Conservation (phyloP, 1,140 invertebrate species). For the Orchestia grillus region DNA sequence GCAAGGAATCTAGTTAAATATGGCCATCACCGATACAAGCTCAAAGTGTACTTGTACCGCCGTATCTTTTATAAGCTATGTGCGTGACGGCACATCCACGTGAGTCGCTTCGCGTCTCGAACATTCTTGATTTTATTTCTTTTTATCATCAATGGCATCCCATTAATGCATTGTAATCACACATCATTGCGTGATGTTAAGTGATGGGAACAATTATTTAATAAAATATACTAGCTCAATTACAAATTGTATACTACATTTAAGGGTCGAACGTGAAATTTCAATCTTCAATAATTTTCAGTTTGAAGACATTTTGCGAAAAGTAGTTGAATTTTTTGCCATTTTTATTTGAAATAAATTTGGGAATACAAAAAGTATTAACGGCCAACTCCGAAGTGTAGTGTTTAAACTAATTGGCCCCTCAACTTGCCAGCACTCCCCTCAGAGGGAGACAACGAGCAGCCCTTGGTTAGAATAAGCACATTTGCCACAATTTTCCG, state of each 20-base stretch:
- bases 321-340: background rate
- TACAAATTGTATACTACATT: background rate
- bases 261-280: too few relatives aligned
- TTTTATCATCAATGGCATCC: background rate
- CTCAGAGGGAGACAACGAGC: background rate
- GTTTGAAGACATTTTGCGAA: background rate
- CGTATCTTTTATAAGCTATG: background rate
- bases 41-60: background rate
- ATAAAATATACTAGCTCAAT: background rate
- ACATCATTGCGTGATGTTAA: background rate
- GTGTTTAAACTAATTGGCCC: background rate
- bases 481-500: background rate
- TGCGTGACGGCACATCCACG: background rate
- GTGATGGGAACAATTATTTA: background rate
- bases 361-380: background rate
- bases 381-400: background rate
- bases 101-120: background rate
- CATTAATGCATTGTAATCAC: background rate
- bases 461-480: background rate
- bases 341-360: background rate
- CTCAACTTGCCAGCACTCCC: background rate
- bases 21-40: background rate
- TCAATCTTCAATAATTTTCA: too few relatives aligned
- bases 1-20: background rate
- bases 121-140: background rate